A percentile compares a stretch with the other conserved stretches of the same genome.
Conservation (phyloP, 2,888 invertebrate genomes). For the Chelonus formosanus region DNA sequence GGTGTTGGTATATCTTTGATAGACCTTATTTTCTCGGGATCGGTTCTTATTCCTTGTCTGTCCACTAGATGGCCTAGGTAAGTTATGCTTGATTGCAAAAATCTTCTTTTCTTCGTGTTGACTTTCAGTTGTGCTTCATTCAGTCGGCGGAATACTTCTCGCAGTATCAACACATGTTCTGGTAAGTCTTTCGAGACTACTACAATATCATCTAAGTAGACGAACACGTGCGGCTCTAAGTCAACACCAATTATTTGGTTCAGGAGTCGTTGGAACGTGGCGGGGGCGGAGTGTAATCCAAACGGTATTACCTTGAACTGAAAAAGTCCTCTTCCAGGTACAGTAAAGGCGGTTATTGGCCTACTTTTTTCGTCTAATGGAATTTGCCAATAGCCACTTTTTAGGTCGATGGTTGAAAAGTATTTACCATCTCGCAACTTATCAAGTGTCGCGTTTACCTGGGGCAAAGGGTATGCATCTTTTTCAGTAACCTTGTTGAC, state of each 20-base stretch:
- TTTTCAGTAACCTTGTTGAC: slow-evolving; percentile 32
- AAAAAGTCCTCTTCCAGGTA: slow-evolving; percentile 47
- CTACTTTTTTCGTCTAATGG: slow-evolving; percentile 39
- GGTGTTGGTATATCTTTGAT: slow-evolving; percentile 26
- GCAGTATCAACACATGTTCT: no score
- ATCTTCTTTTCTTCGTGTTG: slow-evolving; percentile 45
- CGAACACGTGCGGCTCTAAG: not conserved
- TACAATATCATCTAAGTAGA: slow-evolving; percentile 14
- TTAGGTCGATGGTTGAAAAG: slow-evolving; percentile 31
- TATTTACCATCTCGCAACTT: slow-evolving; percentile 33
- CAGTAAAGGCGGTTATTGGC: slow-evolving; percentile 50
- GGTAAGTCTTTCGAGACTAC: not conserved
- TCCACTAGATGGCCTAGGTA: slow-evolving; percentile 33
- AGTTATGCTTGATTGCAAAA: slow-evolving; percentile 38
- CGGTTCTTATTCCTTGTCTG: slow-evolving; percentile 20
- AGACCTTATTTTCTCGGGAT: slow-evolving; percentile 29
- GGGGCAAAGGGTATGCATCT: slow-evolving; percentile 40
- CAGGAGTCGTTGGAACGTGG: slow-evolving; percentile 23
- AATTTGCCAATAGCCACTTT: slow-evolving; percentile 41
- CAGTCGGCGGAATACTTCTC: slow-evolving; percentile 25
- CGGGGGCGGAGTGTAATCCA: slow-evolving; percentile 40
- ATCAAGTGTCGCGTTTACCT: slow-evolving; percentile 35
- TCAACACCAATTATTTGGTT: slow-evolving; percentile 10
- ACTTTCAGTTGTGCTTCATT: slow-evolving; percentile 39
- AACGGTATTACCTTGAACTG: slow-evolving; percentile 52